Base-by-base conservation (phyloP, 2,113 vertebrate species). In the Nibea coibor region DNA sequence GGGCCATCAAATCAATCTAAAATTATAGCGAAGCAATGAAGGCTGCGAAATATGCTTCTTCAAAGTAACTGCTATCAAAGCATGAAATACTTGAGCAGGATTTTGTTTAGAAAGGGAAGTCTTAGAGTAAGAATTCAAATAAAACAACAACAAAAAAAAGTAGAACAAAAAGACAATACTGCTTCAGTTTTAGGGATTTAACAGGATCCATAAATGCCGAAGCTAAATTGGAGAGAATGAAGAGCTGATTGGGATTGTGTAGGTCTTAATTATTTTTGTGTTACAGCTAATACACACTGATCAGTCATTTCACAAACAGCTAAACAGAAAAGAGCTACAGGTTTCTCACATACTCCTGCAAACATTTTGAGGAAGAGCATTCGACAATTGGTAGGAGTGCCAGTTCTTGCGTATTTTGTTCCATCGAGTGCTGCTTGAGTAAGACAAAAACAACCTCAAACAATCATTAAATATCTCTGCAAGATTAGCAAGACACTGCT, bases 31-130 rank as follows among this genome's bases (percentile, higher is more conserved):
- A 26, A 26, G 3, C 4, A 6, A 20, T 43, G 56, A 54, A 5
- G 51, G 19, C 53, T 31, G 45, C 42, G 81, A 24, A 79, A 72
- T 39, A 62, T 28, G 28, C 62, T 20, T 43, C 42, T 67, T 61
- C 20, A 39, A 66, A 66, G 22, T 14, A 22, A 26, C 48, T 42
- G 50, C 42, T 10, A 53, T 16, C 22, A 57, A 43, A 71, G 45
- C 63, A 54, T 3, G 43, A 47, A 47, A 68, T 78, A 9, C 61
- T 14, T 54, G 24, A 71, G 45, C 50, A 61, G 45, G 31, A 45
- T 75, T 64, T 43, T 16, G 11, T 53, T 19, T 58, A 10, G 24
- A 12, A 17, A 20, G 20, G 20, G 19, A 12, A 58, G 54, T 47
- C 10, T 58, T 57, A 58, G 4, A 35, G n/a, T 26, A 10, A 22